These are phyloP conservation scores for Ophonus ardosiacus DNA, from an alignment of 2,888 invertebrate species.

Conservation along the genomic window DNA sequence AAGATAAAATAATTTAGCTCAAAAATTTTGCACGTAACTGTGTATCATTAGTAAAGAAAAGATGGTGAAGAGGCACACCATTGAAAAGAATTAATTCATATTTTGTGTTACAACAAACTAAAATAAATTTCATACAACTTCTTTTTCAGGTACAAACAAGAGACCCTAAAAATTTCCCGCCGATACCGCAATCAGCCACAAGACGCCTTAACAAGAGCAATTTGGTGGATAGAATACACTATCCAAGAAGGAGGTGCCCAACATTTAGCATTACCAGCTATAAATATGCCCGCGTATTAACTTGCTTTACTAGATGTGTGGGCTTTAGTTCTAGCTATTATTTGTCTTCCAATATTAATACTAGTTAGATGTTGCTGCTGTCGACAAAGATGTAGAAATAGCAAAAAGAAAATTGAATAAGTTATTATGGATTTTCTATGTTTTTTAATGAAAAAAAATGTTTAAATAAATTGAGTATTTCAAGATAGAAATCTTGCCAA, in stretches of 20 bases:
- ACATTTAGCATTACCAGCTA: slow-evolving; percentile 64
- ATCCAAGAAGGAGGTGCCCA: slow-evolving; percentile 65
- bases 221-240: slow-evolving; percentile 68
- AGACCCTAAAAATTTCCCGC: slow-evolving; percentile 65
- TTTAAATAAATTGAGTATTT: too few relatives aligned
- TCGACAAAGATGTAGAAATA: background rate
- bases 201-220: slow-evolving; percentile 66
- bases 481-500: too few relatives aligned
- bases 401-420: slow-evolving; percentile 14
- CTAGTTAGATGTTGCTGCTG: background rate
- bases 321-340: slow-evolving; percentile 41
- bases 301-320: slow-evolving; percentile 64
- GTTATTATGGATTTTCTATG: too few relatives aligned
- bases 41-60: too few relatives aligned
- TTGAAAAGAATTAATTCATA: too few relatives aligned
- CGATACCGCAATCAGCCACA: slow-evolving; percentile 66
- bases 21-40: too few relatives aligned
- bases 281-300: slow-evolving; percentile 65
- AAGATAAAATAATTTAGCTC: too few relatives aligned
- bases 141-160: slow-evolving; percentile 66
- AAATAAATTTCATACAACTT: background rate
- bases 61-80: too few relatives aligned
- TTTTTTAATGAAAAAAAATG: too few relatives aligned
- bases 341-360: slow-evolving; percentile 2
- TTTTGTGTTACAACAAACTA: background rate